These are phyloP conservation scores for Hydrocynus forskahlii DNA, from an alignment of 2,797 vertebrate genomes.

Conservation along the genomic window DNA sequence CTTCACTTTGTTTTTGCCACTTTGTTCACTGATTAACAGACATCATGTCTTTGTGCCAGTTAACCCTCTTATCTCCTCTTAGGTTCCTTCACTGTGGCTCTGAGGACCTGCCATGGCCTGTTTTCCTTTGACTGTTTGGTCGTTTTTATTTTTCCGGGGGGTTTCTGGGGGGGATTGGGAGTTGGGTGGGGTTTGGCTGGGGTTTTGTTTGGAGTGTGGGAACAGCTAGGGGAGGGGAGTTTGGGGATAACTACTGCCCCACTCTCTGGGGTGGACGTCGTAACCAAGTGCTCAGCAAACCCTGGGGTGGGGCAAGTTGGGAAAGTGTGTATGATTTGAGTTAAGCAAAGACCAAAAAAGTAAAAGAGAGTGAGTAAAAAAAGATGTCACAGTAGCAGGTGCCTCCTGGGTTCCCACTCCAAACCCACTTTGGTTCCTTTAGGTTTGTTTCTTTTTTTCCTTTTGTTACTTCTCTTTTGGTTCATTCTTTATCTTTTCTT, in stretches of 20 bases:
- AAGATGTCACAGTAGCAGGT: slow-evolving; percentile 80
- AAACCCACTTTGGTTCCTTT: slow-evolving; percentile 78
- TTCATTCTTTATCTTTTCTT: slow-evolving; percentile 75
- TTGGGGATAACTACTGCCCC: slow-evolving; percentile 52
- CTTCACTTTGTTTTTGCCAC: slow-evolving; percentile 63
- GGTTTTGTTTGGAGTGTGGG: slow-evolving; percentile 79
- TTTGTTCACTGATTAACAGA: slow-evolving; percentile 32
- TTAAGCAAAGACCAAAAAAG: slow-evolving; percentile 20
- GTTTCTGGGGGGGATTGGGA: slow-evolving; percentile 52
- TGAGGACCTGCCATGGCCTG: slow-evolving; percentile 43
- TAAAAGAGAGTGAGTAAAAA: slow-evolving; percentile 9
- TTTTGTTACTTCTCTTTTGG: slow-evolving; percentile 86
- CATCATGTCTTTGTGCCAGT: slow-evolving; percentile 62
- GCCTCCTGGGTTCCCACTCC: slow-evolving; percentile 86
- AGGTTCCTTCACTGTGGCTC: slow-evolving; percentile 65
- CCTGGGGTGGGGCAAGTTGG: slow-evolving; percentile 52
- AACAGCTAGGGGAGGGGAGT: slow-evolving; percentile 71
- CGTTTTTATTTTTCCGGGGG: slow-evolving; percentile 42
- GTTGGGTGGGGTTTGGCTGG: slow-evolving; percentile 48
- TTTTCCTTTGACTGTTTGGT: slow-evolving; percentile 39
- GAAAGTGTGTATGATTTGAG: slow-evolving; percentile 47
- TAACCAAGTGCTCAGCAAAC: slow-evolving; percentile 54
- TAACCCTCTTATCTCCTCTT: slow-evolving; percentile 73
- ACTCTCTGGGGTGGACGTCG: slow-evolving; percentile 42
- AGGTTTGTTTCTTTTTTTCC: slow-evolving; percentile 81